phyloP scores from a whole-genome alignment of 2,113 vertebrate genomes.

The Connochaetes taurinus region DNA sequence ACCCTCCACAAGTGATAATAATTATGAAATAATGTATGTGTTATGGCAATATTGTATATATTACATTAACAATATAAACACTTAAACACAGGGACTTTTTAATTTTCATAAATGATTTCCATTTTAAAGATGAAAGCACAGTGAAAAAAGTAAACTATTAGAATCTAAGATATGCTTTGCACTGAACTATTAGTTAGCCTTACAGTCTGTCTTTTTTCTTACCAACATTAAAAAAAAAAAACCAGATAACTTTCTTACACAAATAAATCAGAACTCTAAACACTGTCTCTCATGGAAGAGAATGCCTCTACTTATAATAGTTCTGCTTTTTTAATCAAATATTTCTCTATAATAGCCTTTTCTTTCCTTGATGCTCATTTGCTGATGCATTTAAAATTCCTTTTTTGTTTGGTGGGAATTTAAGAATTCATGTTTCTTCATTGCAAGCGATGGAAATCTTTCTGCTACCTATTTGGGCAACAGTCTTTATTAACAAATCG shows the following conservation, averaged over 20 bases:
- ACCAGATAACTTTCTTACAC: background rate
- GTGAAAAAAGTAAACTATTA: background rate
- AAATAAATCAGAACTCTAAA: slow-evolving; percentile 19
- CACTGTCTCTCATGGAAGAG: background rate
- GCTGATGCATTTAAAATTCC: background rate
- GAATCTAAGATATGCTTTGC: background rate
- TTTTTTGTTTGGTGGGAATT: background rate
- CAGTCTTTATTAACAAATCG: background rate
- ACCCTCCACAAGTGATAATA: background rate
- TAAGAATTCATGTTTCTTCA: background rate
- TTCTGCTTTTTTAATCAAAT: background rate
- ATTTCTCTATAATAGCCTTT: background rate
- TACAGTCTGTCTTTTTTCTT: background rate
- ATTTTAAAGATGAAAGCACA: background rate
- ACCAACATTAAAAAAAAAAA: background rate
- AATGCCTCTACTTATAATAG: background rate
- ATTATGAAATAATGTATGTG: background rate
- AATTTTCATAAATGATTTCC: background rate
- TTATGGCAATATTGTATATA: background rate
- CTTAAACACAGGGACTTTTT: background rate
- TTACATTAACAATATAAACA: slow-evolving; percentile 8
- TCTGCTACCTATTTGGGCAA: background rate
- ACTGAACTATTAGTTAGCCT: background rate
- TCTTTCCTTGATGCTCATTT: background rate
- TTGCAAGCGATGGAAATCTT: background rate